Evolutionary conservation across 2,888 invertebrate species (phyloP), one percentile per base, ranked within the genome.

Genomic region (Platycheirus rosarum): DNA sequence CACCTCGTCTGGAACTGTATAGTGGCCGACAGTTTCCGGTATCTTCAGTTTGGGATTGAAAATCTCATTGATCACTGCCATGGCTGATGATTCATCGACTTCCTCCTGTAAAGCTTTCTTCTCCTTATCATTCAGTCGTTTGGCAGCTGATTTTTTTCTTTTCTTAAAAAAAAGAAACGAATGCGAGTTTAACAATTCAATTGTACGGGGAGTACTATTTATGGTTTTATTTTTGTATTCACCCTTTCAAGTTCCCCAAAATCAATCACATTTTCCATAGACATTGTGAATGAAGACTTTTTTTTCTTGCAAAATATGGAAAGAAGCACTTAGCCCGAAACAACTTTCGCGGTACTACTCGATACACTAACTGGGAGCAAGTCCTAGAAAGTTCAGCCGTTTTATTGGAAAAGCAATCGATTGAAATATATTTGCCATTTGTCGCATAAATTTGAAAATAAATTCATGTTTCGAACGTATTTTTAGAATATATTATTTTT

Each of bases 11-110:
- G 91, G 91, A 44, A 88, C 85, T 55, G 69, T 87, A 44, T 91
- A 91, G 29, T 87, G 88, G 42, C 90, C 90, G 18, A 85, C 85
- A 32, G 87, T 87, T 63, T 88, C 87, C 0, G 90, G 90, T 44
- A 89, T 85, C 78, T 88, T 89, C 5, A 89, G 85, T n/a, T 87
- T 86, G 0, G 90, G 90, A 87, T 90, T 90, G 23, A 90, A 88
- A 48, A 90, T 90, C 85, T 90, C 90, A 76, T 90, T 89, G 68
- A 90, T 90, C 44, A 87, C 87, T 35, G 88, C 87, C 87, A 90
- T 86, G 11, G 90, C 88, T 68, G 88, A 88, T 20, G 90, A 90
- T 82, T 82, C 82, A 44, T 88, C 88, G 8, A 86, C 77, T 71
- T 85, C 86, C 13, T 85, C 78, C 11, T 86, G 80, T 0, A 86